phyloP scores from a whole-genome alignment of 2,113 vertebrate genomes.

The Erythrocercus mccallii region DNA sequence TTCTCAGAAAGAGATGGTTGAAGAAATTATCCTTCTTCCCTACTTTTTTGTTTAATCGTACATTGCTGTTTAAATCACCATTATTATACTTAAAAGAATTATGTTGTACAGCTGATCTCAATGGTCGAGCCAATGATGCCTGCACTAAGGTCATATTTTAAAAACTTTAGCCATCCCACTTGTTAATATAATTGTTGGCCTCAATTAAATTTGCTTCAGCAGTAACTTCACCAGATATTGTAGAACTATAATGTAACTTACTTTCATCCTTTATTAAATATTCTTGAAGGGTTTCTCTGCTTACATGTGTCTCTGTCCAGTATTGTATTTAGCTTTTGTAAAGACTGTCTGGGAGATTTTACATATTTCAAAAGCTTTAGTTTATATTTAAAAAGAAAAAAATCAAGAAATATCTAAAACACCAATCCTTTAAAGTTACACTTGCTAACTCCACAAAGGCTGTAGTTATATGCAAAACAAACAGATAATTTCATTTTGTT shows the following conservation, averaged over 20 bases:
- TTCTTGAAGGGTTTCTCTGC: background rate
- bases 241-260: background rate
- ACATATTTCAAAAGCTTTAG: background rate
- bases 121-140: background rate
- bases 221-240: background rate
- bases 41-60: background rate
- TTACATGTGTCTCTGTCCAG: background rate
- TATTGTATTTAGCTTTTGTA: background rate
- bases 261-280: background rate
- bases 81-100: background rate
- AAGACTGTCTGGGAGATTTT: background rate
- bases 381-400: background rate
- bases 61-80: background rate
- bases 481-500: background rate
- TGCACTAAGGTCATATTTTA: background rate
- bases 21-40: background rate
- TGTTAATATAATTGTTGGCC: background rate
- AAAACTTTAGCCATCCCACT: background rate
- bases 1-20: background rate
- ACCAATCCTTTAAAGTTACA: background rate
- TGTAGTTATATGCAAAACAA: background rate
- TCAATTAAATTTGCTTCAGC: background rate
- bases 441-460: background rate
- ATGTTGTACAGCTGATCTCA: background rate
- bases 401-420: background rate